Evolutionary conservation across 2,797 vertebrate species (phyloP), one percentile per base, ranked within the genome.

Genomic region (Tragelaphus oryx): DNA sequence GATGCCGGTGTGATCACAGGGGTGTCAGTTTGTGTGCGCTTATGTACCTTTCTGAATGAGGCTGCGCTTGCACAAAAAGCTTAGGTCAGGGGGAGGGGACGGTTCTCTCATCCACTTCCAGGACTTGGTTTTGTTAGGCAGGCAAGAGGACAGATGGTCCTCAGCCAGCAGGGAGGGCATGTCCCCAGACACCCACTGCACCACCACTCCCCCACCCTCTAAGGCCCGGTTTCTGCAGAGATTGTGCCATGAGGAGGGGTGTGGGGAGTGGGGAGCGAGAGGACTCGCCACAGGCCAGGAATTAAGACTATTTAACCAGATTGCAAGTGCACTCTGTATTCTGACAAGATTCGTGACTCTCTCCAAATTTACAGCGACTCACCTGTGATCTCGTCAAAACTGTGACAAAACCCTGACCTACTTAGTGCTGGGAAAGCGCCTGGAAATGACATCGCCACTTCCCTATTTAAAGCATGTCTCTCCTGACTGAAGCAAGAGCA

Each of bases 361-460:
- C 84, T 94, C 89, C 79, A 71, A 83, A 92, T 95, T 75, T 89
- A 80, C 52, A 65, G 83, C 97, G 96, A 97, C 95, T 97, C 96
- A 97, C 96, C 94, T 95, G 95, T 96, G 95, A 95, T 95, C 90
- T 92, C 50, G 46, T 88, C 95, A 96, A 84, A 96, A 95, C 74
- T 52, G 92, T 94, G 96, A 96, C 94, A 95, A 95, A 95, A 94
- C 44, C 75, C 91, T 97, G 96, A 96, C 97, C 97, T 95, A 95
- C 92, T 96, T 96, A 94, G 92, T 88, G 78, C 79, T 24, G 22
- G 60, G 75, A 75, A 85, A 52, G 81, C 7, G 62, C 54, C 92
- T 92, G 55, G n/a, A 75, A 88, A 50, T 86, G 84, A 89, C 96
- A 90, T 20, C 0, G 8, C 44, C 41, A n/a, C 50, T 78, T 95